Evolutionary conservation across 2,797 vertebrate genomes (phyloP).

Genomic region (Cirrhinus molitorella): DNA sequence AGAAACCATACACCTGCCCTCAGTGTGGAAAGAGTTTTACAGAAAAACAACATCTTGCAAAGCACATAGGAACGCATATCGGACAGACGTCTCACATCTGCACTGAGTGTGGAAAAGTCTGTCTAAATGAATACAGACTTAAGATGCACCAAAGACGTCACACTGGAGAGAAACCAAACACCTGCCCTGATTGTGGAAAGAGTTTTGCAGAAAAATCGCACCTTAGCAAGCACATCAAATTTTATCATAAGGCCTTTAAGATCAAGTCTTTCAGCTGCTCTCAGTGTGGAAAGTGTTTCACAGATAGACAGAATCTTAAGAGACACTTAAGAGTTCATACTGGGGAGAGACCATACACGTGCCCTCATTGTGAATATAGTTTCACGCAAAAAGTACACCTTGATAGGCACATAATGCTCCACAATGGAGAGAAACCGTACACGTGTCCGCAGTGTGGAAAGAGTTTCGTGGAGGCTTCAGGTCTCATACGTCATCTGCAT

Average conservation of each 20-base stretch:
- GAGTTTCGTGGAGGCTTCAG: neutral
- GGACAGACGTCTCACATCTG: neutral
- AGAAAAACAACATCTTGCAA: neutral
- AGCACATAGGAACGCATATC: neutral
- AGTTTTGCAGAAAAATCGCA: neutral
- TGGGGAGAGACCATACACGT: neutral
- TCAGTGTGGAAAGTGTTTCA: neutral
- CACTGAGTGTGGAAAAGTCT: neutral
- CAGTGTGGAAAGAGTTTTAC: neutral
- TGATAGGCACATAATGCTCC: neutral
- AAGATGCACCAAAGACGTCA: neutral
- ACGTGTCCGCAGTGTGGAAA: neutral
- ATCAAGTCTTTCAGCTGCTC: neutral
- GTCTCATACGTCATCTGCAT: neutral
- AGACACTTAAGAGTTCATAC: neutral
- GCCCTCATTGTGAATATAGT: neutral
- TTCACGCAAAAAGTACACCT: conserved; percentile 3
- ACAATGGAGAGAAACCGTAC: neutral
- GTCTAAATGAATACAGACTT: neutral
- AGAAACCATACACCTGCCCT: neutral
- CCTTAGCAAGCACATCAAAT: neutral
- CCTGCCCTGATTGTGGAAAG: neutral
- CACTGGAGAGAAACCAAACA: conserved; percentile 1
- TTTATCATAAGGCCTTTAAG: neutral
- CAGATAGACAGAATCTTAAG: neutral